Base-by-base conservation (phyloP, 2,113 vertebrate genomes). In the Procavia capensis region DNA sequence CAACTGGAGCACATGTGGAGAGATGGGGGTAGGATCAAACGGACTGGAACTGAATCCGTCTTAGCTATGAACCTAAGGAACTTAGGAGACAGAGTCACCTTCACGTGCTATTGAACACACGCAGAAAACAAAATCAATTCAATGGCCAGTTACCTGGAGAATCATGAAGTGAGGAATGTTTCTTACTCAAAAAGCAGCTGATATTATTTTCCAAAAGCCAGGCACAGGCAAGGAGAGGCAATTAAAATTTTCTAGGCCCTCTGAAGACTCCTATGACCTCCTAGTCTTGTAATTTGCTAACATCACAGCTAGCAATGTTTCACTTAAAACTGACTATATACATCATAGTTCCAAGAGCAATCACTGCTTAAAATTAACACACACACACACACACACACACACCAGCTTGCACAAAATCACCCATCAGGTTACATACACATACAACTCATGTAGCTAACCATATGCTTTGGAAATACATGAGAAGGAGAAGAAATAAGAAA, bases 81-180 rank as follows among this genome's bases (percentile, higher is more conserved):
- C 68, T 83, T 95, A 63, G 81, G 87, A 96, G 80, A 93, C 74
- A 93, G 84, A 96, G 80, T 97, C 97, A 97, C 43, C 43, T 66
- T 45, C 43, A 72, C 34, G 87, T 86, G 25, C 70, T 94, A 76
- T 93, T 97, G 95, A 93, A 95, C 72, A 97, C 87, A 94, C 84
- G 66, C 76, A 90, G 84, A 91, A 94, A 89, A 91, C 72, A 91
- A 78, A 97, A 96, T 94, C 86, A 93, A 61, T 94, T 92, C 50
- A 59, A 79, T 96, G 64, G 91, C 84, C n/a, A 11, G 86, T 97
- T 94, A 97, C 97, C 97, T 97, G 93, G 86, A 97, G 84, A 97
- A 94, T 81, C 57, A 47, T 68, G 89, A 94, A 94, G 45, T 50
- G 43, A 93, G 63, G 41, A 83, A 91, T 68, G 79, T 7, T 91